Evolutionary conservation across 2,888 invertebrate species (phyloP).

Genomic region (Calameuta pallipes): DNA sequence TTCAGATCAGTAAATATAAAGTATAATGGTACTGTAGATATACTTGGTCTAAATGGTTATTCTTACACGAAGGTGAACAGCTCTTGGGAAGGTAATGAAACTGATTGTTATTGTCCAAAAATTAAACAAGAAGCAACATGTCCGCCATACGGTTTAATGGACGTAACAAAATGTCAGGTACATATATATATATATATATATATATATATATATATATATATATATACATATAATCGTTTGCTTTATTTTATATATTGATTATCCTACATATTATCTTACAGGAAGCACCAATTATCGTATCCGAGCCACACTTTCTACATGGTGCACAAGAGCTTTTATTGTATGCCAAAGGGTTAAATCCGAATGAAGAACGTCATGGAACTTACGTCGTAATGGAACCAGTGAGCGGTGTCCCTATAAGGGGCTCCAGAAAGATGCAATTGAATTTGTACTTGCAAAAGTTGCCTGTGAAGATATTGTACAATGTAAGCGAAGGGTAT

Average conservation of each 20-base stretch:
- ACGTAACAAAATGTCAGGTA: constrained; percentile 63
- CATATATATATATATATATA: too few species aligned
- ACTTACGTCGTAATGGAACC: constrained; percentile 74
- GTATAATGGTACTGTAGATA: constrained; percentile 61
- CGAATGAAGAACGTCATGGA: constrained; percentile 70
- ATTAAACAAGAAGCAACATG: constrained; percentile 55
- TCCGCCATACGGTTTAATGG: constrained; percentile 69
- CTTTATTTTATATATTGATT: not conserved
- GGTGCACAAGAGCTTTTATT: constrained; percentile 69
- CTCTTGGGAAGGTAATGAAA: constrained; percentile 66
- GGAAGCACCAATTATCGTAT: constrained; percentile 73
- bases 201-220: too few species aligned
- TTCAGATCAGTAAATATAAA: constrained; percentile 68
- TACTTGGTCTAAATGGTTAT: constrained; percentile 67
- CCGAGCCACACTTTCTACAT: constrained; percentile 76
- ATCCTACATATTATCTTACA: constrained; percentile 42
- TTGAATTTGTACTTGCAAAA: constrained; percentile 70
- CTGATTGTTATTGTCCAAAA: constrained; percentile 70
- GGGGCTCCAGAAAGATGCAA: constrained; percentile 69
- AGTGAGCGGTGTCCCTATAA: constrained; percentile 69
- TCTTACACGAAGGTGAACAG: constrained; percentile 67
- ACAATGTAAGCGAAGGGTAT: constrained; percentile 69
- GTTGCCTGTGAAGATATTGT: constrained; percentile 66
- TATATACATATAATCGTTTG: not conserved
- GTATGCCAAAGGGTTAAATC: constrained; percentile 69